Evolutionary conservation across 2,113 vertebrate species (phyloP).

Genomic region (Rhinolophus sinicus): DNA sequence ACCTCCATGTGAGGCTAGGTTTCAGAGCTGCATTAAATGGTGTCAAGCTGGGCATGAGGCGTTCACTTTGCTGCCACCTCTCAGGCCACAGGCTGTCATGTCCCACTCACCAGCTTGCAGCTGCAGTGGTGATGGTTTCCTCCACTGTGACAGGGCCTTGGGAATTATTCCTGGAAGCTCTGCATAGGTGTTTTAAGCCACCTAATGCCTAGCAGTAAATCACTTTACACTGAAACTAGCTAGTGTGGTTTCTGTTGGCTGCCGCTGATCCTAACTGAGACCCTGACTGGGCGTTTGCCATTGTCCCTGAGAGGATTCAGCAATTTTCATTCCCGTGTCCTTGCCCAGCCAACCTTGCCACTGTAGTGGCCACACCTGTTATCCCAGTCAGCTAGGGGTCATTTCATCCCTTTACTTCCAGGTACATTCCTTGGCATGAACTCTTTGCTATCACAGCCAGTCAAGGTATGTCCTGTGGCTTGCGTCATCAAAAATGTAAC

Average conservation of each 20-base stretch:
- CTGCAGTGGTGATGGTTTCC: neutral
- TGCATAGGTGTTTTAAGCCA: neutral
- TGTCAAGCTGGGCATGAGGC: neutral
- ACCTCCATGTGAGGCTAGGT: neutral
- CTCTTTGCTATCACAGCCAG: neutral
- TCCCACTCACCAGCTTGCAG: neutral
- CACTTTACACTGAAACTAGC: neutral
- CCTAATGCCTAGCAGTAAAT: neutral
- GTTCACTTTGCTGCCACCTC: neutral
- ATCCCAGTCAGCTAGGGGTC: neutral
- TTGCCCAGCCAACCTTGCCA: neutral
- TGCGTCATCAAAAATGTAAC: neutral
- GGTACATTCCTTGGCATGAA: neutral
- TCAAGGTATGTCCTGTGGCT: neutral
- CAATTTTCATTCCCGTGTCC: neutral
- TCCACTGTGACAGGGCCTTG: neutral
- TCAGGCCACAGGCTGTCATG: neutral
- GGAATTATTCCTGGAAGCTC: conserved; percentile 3
- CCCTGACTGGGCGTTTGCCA: neutral
- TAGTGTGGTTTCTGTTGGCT: conserved; percentile 31
- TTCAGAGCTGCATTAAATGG: neutral
- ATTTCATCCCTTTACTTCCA: neutral
- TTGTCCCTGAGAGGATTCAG: neutral
- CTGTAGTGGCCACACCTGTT: neutral
- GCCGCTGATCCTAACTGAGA: neutral